phyloP scores from a whole-genome alignment of 2,797 vertebrate genomes.

The Pantherophis alleghaniensis region DNA sequence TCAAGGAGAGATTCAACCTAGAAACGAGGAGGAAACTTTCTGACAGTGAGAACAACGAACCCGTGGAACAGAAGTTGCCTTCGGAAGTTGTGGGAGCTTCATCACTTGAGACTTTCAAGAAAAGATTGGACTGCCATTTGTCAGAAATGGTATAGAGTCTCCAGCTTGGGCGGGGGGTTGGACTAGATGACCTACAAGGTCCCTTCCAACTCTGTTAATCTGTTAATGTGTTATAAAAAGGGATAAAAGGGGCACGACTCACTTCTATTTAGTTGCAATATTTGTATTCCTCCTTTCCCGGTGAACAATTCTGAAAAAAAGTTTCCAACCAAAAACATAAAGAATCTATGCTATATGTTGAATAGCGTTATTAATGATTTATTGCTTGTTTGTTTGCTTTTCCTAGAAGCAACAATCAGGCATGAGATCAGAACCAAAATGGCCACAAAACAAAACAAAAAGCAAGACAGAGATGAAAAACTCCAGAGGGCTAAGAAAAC shows the following conservation, averaged over 20 bases:
- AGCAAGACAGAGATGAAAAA: not conserved
- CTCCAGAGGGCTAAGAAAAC: not conserved
- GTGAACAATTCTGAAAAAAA: not conserved
- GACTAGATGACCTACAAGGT: too few species aligned
- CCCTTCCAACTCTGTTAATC: too few species aligned
- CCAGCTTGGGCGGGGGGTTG: too few species aligned
- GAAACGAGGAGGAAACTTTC: too few species aligned
- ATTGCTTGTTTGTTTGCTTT: not conserved
- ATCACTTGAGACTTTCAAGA: too few species aligned
- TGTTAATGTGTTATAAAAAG: too few species aligned
- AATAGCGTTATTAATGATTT: not conserved
- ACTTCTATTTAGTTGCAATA: not conserved
- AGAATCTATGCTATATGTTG: not conserved
- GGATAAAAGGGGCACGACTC: not conserved
- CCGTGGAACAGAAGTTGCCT: too few species aligned
- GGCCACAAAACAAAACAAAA: not conserved
- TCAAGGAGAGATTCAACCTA: too few species aligned
- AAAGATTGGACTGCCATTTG: too few species aligned
- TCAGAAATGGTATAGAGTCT: too few species aligned
- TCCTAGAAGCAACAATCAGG: not conserved
- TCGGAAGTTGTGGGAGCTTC: too few species aligned
- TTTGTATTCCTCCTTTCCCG: not conserved
- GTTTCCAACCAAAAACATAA: not conserved
- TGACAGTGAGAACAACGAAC: too few species aligned
- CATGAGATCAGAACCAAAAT: not conserved